These are phyloP conservation scores for Caenorhabditis inopinata DNA, from an alignment of 1,140 invertebrate species.

Conservation along the genomic window DNA sequence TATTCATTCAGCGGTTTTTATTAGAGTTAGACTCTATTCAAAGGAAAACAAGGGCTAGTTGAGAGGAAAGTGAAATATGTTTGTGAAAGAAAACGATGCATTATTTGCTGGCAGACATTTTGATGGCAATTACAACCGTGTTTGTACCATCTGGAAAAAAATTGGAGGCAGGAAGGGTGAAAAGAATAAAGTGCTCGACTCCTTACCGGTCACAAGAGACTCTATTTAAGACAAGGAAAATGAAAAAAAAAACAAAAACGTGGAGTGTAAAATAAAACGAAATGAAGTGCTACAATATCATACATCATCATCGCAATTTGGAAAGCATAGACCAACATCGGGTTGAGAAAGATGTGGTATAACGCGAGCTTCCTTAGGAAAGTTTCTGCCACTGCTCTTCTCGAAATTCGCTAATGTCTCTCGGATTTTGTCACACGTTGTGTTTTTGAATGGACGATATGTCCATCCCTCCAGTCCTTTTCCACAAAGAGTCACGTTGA, in stretches of 20 bases:
- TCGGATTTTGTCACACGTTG: slow-evolving; percentile 30
- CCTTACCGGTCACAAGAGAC: too few relatives aligned
- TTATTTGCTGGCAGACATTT: slow-evolving; percentile 2
- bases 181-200: too few relatives aligned
- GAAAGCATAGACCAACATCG: slow-evolving; percentile 52
- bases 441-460: slow-evolving; percentile 38
- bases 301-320: slow-evolving; percentile 49
- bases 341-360: slow-evolving; percentile 46
- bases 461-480: slow-evolving; percentile 47
- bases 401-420: slow-evolving; percentile 46
- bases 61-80: background rate
- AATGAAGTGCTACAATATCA: background rate
- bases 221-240: too few relatives aligned
- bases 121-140: slow-evolving; percentile 26
- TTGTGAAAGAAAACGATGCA: background rate
- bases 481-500: slow-evolving; percentile 47
- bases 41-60: background rate
- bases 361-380: slow-evolving; percentile 50
- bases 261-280: slow-evolving; percentile 5
- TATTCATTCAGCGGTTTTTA: background rate
- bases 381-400: slow-evolving; percentile 40
- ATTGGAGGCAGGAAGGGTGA: background rate
- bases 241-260: too few relatives aligned
- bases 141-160: slow-evolving; percentile 17
- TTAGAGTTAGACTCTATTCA: slow-evolving; percentile 27